A percentile compares a stretch with the other conserved stretches of the same genome.
These are phyloP conservation scores for Leuciscus idus DNA, from an alignment of 2,113 vertebrate genomes.

Conservation along the genomic window DNA sequence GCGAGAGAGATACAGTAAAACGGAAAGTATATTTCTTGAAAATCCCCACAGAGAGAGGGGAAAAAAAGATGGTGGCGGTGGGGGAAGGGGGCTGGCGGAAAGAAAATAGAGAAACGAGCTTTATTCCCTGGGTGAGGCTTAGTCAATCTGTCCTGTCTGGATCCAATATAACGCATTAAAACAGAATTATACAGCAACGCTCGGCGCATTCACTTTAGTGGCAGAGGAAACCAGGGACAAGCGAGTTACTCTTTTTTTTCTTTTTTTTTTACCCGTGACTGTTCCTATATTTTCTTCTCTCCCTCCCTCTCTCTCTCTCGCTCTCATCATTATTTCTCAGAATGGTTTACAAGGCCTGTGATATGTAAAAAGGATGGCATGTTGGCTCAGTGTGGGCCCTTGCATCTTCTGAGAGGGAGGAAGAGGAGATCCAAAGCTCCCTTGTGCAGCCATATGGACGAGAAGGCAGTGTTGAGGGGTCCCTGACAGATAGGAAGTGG, in stretches of 20 bases:
- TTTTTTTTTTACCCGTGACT: neutral
- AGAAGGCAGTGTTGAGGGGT: neutral
- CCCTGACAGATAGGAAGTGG: constrained; percentile 10
- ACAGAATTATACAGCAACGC: constrained; percentile 53
- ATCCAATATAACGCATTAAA: constrained; percentile 61
- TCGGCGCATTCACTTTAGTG: constrained; percentile 32
- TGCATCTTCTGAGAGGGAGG: constrained; percentile 59
- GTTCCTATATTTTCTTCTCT: neutral
- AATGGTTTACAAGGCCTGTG: constrained; percentile 64
- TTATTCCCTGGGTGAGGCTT: constrained; percentile 46
- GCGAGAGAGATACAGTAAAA: constrained; percentile 57
- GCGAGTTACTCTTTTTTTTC: neutral
- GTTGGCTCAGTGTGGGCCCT: constrained; percentile 69
- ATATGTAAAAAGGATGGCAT: constrained; percentile 61
- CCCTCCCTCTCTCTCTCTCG: neutral
- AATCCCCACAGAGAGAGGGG: constrained; percentile 39
- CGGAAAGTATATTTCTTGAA: constrained; percentile 45
- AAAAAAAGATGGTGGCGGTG: constrained; percentile 2
- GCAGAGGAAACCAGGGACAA: constrained; percentile 51
- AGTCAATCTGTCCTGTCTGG: constrained; percentile 43
- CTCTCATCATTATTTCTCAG: constrained; percentile 59
- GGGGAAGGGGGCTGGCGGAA: constrained; percentile 19
- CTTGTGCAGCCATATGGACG: constrained; percentile 35
- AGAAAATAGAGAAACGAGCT: constrained; percentile 53
- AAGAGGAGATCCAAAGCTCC: constrained; percentile 15